These are phyloP conservation scores for Zaprionus africanus DNA, from an alignment of 1,140 invertebrate species.

Conservation along the genomic window DNA sequence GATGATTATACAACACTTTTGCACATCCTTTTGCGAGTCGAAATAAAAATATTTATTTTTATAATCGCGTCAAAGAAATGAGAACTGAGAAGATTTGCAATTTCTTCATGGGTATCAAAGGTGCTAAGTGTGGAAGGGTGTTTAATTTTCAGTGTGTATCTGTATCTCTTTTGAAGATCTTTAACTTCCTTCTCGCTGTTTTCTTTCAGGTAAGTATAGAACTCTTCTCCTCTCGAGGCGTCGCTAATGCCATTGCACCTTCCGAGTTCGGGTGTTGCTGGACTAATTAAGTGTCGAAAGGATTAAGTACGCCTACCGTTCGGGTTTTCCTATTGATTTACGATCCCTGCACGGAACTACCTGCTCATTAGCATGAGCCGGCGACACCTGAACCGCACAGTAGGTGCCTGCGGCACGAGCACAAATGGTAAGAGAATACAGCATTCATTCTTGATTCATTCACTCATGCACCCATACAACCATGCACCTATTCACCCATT, in stretches of 20 bases:
- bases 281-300: constrained; percentile 75
- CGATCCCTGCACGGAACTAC: constrained; percentile 30
- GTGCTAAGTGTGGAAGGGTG: background rate
- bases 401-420: constrained; percentile 26
- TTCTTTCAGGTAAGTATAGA: constrained; percentile 9
- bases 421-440: background rate
- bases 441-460: constrained; percentile 38
- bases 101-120: background rate
- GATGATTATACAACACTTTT: background rate
- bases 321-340: constrained; percentile 53
- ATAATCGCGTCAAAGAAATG: background rate
- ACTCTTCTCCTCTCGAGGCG: background rate
- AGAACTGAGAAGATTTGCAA: no score
- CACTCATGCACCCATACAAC: constrained; percentile 22
- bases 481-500: background rate
- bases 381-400: background rate
- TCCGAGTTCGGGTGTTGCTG: constrained; percentile 39
- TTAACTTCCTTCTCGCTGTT: background rate
- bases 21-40: background rate
- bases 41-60: background rate
- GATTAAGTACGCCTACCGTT: constrained; percentile 64
- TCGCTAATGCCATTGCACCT: background rate
- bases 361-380: constrained; percentile 59
- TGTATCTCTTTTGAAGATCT: background rate
- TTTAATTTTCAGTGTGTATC: background rate